Evolutionary conservation across 2,113 vertebrate genomes (phyloP), one percentile per base, ranked within the genome.

Genomic region (Anguilla japonica): DNA sequence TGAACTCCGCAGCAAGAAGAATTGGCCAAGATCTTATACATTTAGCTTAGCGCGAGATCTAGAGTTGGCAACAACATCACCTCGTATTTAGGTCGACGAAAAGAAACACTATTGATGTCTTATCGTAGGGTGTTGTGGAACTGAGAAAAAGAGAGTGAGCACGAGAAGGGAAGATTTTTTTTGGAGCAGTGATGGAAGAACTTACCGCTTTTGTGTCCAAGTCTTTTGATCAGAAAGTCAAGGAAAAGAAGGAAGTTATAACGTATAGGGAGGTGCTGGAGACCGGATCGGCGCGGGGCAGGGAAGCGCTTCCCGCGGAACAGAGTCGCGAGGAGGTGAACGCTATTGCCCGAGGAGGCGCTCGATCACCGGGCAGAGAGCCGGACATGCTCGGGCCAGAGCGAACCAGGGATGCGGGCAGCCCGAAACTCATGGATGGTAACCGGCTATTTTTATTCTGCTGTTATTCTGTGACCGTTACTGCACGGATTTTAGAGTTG

Each of bases 151-250:
- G 78, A 88, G 87, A 83, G 86, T 88, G 83, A 87, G 90, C 89
- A 88, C 89, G 90, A 86, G 91, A 91, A 88, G 86, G 83, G 91
- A 87, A 93, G 87, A 60, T 87, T 89, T 84, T 57, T 89, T 89
- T 82, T 91, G 88, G 94, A 91, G 90, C 93, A 93, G 95, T 96
- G 94, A 98, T 99, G 98, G 98, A 99, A 97, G 98, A 99, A 95
- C 98, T 99, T 91, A 99, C 98, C 88, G 98, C 98, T 85, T 99
- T 99, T 94, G 98, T 98, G 91, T 99, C 98, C 82, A 99, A 99
- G 95, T 99, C 98, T 90, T 99, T 99, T 95, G 98, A 99, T 93
- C 97, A 98, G 93, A 99, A 99, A 96, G 97, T 98, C 92, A 99
- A 99, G 93, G 98, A 98, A 93, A 98, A 97, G 95, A 99, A 99